Evolutionary conservation across 2,888 invertebrate genomes (phyloP).

Genomic region (Halictus ligatus): DNA sequence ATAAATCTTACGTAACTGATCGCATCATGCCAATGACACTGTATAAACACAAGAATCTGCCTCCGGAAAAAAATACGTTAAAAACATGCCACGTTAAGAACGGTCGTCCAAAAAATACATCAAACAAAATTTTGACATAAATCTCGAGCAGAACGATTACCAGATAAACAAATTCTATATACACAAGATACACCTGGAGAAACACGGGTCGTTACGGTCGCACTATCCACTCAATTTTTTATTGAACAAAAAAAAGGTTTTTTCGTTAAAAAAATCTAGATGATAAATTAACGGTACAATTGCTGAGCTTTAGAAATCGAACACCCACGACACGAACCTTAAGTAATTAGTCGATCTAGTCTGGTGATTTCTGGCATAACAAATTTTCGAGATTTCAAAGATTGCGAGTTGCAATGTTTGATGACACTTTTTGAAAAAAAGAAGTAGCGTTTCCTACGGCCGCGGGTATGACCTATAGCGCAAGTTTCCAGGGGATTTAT

Average conservation of each 20-base stretch:
- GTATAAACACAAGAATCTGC: not conserved
- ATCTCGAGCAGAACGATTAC: not conserved
- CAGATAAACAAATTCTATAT: too few relatives aligned
- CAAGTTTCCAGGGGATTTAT: not conserved
- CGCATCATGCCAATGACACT: conserved; percentile 19
- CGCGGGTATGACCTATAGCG: not conserved
- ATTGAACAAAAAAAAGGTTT: too few relatives aligned
- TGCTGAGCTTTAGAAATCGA: not conserved
- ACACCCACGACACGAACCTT: not conserved
- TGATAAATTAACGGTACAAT: not conserved
- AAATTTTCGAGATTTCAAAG: not conserved
- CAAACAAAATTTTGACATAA: not conserved
- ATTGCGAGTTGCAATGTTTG: not conserved
- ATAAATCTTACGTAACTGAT: conserved; percentile 41
- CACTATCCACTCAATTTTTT: too few relatives aligned
- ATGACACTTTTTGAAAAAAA: not conserved
- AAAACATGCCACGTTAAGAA: not conserved
- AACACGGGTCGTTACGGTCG: not conserved
- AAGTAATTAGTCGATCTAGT: not conserved
- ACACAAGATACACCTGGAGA: not conserved
- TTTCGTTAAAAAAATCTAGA: too few relatives aligned
- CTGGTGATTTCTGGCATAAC: not conserved
- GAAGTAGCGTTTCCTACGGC: not conserved
- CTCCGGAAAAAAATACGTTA: not conserved
- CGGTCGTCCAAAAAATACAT: not conserved